A percentile compares a stretch with the other conserved stretches of the same genome.
Evolutionary conservation across 2,888 invertebrate species (phyloP).

Genomic region (Schizaphis graminum): DNA sequence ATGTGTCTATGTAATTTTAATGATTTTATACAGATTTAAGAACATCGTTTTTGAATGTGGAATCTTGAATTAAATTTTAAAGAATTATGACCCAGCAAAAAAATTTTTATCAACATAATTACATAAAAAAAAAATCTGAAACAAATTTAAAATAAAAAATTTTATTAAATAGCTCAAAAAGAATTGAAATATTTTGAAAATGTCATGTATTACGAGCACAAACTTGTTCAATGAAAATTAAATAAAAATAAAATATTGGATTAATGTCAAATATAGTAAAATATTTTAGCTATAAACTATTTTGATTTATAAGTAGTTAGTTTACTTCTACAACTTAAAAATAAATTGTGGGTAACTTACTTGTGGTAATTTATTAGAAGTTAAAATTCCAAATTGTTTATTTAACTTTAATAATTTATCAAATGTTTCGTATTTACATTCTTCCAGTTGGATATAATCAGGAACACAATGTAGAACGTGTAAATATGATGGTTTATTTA

Average conservation of each 20-base stretch:
- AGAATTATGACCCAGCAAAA: too few species aligned
- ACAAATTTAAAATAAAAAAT: too few species aligned
- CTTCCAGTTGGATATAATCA: constrained; percentile 72
- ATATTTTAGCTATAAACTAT: neutral
- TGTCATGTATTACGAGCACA: too few species aligned
- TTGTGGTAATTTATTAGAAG: constrained; percentile 75
- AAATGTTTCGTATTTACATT: constrained; percentile 74
- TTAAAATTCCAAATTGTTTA: constrained; percentile 78
- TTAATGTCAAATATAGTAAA: neutral
- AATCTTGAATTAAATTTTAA: too few species aligned
- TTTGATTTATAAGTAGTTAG: neutral
- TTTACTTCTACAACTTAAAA: neutral
- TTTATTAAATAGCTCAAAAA: too few species aligned
- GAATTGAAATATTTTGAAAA: too few species aligned
- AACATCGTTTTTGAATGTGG: too few species aligned
- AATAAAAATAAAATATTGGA: neutral
- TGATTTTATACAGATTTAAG: too few species aligned
- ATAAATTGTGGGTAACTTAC: constrained; percentile 69
- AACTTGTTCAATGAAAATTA: too few species aligned
- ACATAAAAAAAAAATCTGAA: too few species aligned
- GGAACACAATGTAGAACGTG: constrained; percentile 77
- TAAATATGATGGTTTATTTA: constrained; percentile 72
- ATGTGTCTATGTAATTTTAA: too few species aligned
- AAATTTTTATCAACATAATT: too few species aligned
- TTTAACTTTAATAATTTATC: constrained; percentile 73